phyloP scores from a whole-genome alignment of 2,888 invertebrate species.

The Agonopterix subpropinquella region DNA sequence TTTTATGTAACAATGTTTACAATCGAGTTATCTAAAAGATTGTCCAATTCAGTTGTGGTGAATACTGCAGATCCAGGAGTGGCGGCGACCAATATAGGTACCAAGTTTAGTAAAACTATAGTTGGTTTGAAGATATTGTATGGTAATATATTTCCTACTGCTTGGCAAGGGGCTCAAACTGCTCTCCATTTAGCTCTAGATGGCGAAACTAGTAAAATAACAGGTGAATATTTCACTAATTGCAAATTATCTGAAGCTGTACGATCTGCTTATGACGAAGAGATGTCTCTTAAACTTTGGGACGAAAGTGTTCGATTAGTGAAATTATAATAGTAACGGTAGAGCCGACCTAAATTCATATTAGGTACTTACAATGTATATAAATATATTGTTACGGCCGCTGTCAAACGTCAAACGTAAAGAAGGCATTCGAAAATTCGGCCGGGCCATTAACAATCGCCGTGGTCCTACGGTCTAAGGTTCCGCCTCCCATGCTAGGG shows the following conservation, averaged over 20 bases:
- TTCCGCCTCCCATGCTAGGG: no score
- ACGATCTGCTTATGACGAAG: conserved; percentile 75
- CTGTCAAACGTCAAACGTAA: no score
- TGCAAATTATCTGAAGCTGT: conserved; percentile 77
- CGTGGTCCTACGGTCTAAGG: no score
- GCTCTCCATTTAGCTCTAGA: conserved; percentile 19
- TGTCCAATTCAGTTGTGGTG: conserved; percentile 81
- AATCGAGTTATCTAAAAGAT: conserved; percentile 79
- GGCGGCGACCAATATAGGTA: conserved; percentile 70
- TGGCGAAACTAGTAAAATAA: conserved; percentile 15
- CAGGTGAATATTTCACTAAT: conserved; percentile 47
- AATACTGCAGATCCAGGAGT: conserved; percentile 88
- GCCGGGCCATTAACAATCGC: no score
- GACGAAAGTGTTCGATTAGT: conserved; percentile 80
- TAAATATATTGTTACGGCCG: no score
- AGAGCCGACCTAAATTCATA: background rate
- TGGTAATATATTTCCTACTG: background rate
- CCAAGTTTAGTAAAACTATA: background rate
- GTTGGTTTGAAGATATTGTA: background rate
- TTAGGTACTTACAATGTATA: no score
- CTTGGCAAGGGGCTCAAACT: conserved; percentile 14
- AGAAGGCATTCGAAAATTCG: no score
- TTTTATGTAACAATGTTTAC: conserved; percentile 78
- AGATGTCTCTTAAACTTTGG: conserved; percentile 84
- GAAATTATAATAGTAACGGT: conserved; percentile 73